phyloP scores from a whole-genome alignment of 2,797 vertebrate species.

The Falco naumanni region DNA sequence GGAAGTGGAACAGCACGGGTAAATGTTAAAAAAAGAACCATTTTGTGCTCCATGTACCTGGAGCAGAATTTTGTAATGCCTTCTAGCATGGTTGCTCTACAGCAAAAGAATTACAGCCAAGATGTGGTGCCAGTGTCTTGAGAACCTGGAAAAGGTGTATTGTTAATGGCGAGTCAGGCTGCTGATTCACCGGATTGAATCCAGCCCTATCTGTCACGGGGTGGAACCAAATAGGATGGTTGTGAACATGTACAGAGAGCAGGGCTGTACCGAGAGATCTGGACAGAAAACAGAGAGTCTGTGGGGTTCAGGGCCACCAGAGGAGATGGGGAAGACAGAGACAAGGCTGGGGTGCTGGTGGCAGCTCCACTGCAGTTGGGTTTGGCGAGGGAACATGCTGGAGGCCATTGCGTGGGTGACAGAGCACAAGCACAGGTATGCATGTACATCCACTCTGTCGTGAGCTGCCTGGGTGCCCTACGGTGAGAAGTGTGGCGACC shows the following conservation, averaged over 20 bases:
- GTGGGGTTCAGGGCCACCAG: not conserved
- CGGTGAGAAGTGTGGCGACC: not conserved
- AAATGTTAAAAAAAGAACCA: not conserved
- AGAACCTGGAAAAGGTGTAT: not conserved
- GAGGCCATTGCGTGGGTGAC: not conserved
- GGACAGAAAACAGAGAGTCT: not conserved
- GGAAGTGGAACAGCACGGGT: not conserved
- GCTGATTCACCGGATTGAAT: not conserved
- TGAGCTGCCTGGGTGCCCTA: not conserved
- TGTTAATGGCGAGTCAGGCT: not conserved
- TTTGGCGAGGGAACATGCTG: not conserved
- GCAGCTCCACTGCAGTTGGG: not conserved
- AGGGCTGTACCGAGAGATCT: not conserved
- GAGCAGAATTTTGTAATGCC: not conserved
- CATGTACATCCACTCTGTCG: rapidly evolving
- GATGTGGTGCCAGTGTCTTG: rapidly evolving
- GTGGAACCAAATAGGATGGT: not conserved
- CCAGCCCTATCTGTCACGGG: not conserved
- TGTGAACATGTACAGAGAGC: not conserved
- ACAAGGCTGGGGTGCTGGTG: not conserved
- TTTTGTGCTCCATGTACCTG: not conserved
- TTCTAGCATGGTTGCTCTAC: not conserved
- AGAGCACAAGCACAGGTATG: not conserved
- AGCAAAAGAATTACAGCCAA: not conserved
- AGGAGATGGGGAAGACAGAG: not conserved